phyloP scores from a whole-genome alignment of 2,888 invertebrate genomes.

The Ophion obscuratus region DNA sequence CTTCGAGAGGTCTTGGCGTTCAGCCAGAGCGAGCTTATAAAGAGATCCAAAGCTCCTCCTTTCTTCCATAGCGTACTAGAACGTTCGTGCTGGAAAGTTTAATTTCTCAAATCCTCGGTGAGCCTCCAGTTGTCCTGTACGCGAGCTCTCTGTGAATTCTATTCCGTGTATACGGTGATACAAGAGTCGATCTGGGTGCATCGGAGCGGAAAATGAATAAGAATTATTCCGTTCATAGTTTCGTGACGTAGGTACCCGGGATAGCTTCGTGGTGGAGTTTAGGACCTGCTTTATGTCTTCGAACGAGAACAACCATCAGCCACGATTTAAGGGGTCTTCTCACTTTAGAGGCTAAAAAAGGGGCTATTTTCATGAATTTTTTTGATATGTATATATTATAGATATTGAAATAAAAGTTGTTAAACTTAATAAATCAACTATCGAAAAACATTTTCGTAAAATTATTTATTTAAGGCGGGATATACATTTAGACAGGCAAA shows the following conservation, averaged over 20 bases:
- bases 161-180: conserved; percentile 22
- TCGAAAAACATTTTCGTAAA: no score
- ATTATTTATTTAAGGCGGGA: no score
- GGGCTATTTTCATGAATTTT: no score
- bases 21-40: conserved; percentile 78
- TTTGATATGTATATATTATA: no score
- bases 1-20: conserved; percentile 76
- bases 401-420: no score
- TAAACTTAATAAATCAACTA: no score
- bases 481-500: no score
- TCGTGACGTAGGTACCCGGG: neutral
- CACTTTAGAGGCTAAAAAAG: no score
- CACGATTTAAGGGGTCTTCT: neutral
- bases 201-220: neutral
- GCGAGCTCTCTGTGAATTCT: conserved; percentile 41
- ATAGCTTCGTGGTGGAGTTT: neutral
- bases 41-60: conserved; percentile 69
- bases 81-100: conserved; percentile 75
- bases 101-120: conserved; percentile 78
- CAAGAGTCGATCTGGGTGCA: neutral
- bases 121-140: conserved; percentile 59
- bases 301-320: conserved; percentile 10
- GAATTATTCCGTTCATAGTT: neutral
- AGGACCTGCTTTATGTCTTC: neutral
- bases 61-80: conserved; percentile 38